Evolutionary conservation across 2,797 vertebrate species (phyloP).

Genomic region (Hybognathus amarus): DNA sequence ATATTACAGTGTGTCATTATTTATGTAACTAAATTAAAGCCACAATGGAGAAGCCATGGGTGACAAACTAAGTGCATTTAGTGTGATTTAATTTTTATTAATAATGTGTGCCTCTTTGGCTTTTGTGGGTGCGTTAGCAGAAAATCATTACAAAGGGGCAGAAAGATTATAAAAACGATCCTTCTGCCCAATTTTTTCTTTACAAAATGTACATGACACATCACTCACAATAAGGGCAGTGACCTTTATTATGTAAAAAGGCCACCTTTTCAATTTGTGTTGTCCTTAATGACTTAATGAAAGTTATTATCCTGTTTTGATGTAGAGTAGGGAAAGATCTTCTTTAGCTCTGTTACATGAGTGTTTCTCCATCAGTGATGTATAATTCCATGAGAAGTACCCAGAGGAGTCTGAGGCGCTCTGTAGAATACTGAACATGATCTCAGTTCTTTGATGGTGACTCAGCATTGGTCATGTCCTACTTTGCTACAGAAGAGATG

Average conservation of each 20-base stretch:
- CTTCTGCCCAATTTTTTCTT: neutral
- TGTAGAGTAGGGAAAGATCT: neutral
- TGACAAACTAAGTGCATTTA: too few relatives aligned
- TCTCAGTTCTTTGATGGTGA: slow-evolving; percentile 19
- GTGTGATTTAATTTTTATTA: too few relatives aligned
- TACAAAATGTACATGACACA: neutral
- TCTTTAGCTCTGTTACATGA: neutral
- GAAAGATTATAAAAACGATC: neutral
- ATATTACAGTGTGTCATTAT: too few relatives aligned
- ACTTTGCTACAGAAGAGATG: slow-evolving; percentile 15
- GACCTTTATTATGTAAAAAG: neutral
- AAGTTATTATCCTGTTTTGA: neutral
- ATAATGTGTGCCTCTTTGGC: too few relatives aligned
- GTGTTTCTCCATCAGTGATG: slow-evolving; percentile 23
- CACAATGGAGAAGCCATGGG: too few relatives aligned
- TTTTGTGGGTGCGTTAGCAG: neutral
- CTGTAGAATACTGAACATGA: slow-evolving; percentile 14
- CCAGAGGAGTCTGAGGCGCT: neutral
- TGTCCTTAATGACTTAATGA: neutral
- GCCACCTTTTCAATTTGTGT: neutral
- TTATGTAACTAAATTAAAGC: too few relatives aligned
- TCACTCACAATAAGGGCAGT: neutral
- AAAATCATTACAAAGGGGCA: neutral
- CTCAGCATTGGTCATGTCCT: slow-evolving; percentile 21
- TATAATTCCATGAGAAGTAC: slow-evolving; percentile 15